Percentiles rank a stretch among this genome's conserved stretches.
These are phyloP conservation scores for Tinamus guttatus DNA, from an alignment of 2,113 vertebrate genomes.

Conservation along the genomic window DNA sequence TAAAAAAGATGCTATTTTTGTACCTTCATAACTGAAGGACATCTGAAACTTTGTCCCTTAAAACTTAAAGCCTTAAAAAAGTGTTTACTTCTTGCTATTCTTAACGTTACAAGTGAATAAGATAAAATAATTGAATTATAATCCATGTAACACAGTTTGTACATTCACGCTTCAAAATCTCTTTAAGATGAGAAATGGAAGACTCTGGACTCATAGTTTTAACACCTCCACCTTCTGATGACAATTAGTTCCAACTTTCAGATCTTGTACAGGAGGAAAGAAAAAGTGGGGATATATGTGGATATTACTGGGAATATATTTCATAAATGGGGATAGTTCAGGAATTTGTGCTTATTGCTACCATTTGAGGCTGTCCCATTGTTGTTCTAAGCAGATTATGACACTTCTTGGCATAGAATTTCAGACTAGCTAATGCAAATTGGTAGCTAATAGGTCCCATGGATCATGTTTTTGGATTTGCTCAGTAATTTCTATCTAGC, in stretches of 20 bases:
- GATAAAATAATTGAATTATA: slow-evolving; percentile 18
- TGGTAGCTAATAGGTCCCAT: slow-evolving; percentile 26
- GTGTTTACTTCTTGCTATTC: slow-evolving; percentile 29
- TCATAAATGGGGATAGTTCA: not conserved
- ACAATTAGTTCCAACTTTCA: not conserved
- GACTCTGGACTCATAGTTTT: not conserved
- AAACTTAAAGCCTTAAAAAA: not conserved
- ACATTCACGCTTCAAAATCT: not conserved
- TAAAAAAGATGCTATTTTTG: slow-evolving; percentile 7
- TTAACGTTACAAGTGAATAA: slow-evolving; percentile 34
- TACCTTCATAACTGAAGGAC: not conserved
- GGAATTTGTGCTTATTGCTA: not conserved
- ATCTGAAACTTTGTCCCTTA: not conserved
- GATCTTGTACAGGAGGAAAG: not conserved
- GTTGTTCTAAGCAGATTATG: slow-evolving; percentile 63
- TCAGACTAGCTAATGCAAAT: slow-evolving; percentile 31
- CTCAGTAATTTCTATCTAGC: slow-evolving; percentile 14
- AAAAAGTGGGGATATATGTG: not conserved
- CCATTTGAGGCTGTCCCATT: not conserved
- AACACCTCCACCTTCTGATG: not conserved
- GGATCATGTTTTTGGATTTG: not conserved
- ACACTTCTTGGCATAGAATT: slow-evolving; percentile 41
- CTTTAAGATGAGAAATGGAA: not conserved
- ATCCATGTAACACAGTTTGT: slow-evolving; percentile 15
- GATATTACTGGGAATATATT: accelerated